phyloP scores from a whole-genome alignment of 1,140 invertebrate genomes.

The Plodia interpunctella region DNA sequence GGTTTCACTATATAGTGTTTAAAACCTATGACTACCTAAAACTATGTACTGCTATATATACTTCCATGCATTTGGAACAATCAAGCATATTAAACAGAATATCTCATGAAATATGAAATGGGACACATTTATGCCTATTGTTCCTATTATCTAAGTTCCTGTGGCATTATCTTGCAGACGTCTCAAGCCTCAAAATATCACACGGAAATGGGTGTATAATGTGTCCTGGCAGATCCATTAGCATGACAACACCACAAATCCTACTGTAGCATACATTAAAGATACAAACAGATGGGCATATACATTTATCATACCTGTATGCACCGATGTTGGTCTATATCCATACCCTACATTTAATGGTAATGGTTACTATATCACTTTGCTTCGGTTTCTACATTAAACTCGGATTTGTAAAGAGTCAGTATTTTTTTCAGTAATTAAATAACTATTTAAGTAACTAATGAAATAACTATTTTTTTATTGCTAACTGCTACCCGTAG shows the following conservation, averaged over 20 bases:
- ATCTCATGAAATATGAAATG: background rate
- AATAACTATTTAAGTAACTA: too few species aligned
- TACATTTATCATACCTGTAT: background rate
- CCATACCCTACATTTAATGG: too few species aligned
- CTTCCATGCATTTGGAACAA: background rate
- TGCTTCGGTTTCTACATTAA: too few species aligned
- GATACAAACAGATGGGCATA: background rate
- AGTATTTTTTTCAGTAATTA: too few species aligned
- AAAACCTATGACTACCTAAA: too few species aligned
- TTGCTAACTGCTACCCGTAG: too few species aligned
- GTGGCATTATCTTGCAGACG: background rate
- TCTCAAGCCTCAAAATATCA: conserved; percentile 10
- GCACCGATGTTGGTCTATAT: too few species aligned
- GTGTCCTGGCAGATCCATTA: conserved; percentile 12
- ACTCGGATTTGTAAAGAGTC: too few species aligned
- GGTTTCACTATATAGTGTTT: too few species aligned
- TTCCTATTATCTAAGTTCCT: conserved; percentile 5
- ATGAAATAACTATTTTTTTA: too few species aligned
- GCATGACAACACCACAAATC: conserved; percentile 11
- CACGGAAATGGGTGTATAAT: conserved; percentile 12
- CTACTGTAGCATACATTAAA: background rate
- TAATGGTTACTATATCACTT: too few species aligned
- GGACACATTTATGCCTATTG: background rate
- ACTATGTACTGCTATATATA: too few species aligned
- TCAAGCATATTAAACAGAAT: background rate